Evolutionary conservation across 2,113 vertebrate species (phyloP).

Genomic region (Microtus richardsoni): DNA sequence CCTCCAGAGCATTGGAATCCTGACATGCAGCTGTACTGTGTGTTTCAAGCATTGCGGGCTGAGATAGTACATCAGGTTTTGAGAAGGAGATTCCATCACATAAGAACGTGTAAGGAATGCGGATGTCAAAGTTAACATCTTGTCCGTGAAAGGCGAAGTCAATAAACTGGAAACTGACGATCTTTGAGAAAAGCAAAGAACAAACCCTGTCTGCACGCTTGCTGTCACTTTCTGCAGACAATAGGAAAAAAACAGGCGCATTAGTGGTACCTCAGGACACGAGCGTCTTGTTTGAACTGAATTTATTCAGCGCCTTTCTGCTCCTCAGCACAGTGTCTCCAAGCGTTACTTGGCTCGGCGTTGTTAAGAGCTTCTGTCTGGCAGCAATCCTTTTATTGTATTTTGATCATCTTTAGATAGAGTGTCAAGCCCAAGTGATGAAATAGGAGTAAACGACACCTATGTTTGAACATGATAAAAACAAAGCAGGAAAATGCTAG

Average conservation of each 20-base stretch:
- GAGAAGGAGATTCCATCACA: constrained; percentile 29
- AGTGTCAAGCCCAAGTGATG: constrained; percentile 80
- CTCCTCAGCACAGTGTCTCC: constrained; percentile 78
- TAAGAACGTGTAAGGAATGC: constrained; percentile 25
- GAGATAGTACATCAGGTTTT: neutral
- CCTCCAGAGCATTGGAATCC: neutral
- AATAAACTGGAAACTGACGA: constrained; percentile 79
- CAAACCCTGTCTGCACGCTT: constrained; percentile 67
- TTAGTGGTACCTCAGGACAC: constrained; percentile 82
- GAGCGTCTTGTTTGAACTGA: constrained; percentile 86
- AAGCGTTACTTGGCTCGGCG: constrained; percentile 76
- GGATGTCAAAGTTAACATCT: neutral
- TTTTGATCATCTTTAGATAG: constrained; percentile 84
- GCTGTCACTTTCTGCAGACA: constrained; percentile 85
- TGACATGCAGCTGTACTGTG: neutral
- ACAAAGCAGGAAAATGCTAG: neutral
- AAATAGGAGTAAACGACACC: constrained; percentile 84
- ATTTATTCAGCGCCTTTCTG: constrained; percentile 83
- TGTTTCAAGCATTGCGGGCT: neutral
- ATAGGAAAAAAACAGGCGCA: constrained; percentile 71
- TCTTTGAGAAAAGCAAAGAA: constrained; percentile 67
- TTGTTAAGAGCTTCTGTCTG: constrained; percentile 78
- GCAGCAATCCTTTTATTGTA: constrained; percentile 85
- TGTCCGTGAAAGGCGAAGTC: constrained; percentile 79
- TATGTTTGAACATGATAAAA: constrained; percentile 78